Evolutionary conservation across 1,140 invertebrate genomes (phyloP).

Genomic region (Penaeus vannamei): DNA sequence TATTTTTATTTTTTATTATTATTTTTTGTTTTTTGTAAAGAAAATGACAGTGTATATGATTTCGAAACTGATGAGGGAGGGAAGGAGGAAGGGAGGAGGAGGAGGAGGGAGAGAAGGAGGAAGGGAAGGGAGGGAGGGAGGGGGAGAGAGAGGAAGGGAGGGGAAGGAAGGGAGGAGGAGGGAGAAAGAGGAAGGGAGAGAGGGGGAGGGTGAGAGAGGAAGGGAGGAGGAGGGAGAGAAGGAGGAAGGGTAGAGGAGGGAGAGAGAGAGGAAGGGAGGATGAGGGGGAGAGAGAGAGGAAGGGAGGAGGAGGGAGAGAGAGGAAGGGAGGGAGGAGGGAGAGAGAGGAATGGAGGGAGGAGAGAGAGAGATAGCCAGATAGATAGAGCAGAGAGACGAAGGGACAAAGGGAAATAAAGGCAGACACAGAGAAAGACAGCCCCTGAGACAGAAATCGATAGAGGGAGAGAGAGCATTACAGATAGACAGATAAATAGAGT

Average conservation of each 20-base stretch:
- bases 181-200: background rate
- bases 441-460: background rate
- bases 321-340: background rate
- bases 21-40: too few species aligned
- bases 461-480: background rate
- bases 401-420: background rate
- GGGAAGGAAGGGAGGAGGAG: background rate
- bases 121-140: background rate
- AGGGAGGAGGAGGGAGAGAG: background rate
- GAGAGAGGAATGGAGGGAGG: background rate
- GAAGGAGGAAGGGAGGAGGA: background rate
- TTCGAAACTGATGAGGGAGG: background rate
- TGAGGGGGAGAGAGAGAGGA: background rate
- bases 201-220: too few species aligned
- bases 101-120: background rate
- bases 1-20: too few species aligned
- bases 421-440: background rate
- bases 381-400: background rate
- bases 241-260: background rate
- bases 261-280: background rate
- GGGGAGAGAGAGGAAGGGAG: background rate
- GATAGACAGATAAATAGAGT: background rate
- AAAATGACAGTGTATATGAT: too few species aligned
- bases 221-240: background rate
- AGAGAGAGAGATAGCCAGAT: background rate